Evolutionary conservation across 2,888 invertebrate species (phyloP).

Genomic region (Chorisops tibialis): DNA sequence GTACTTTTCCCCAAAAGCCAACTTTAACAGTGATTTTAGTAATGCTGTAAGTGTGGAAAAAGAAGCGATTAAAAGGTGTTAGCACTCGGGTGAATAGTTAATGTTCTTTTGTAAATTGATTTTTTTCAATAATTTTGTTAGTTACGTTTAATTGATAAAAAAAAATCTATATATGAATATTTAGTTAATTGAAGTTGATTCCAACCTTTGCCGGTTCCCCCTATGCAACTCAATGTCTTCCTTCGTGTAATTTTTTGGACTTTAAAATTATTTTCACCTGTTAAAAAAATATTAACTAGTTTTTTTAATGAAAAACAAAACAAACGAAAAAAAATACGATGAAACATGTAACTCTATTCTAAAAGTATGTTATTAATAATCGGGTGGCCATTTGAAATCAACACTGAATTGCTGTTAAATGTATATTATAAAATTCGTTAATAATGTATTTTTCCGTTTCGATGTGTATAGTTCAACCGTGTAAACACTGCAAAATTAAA

Average conservation of each 20-base stretch:
- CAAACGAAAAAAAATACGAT: too few relatives aligned
- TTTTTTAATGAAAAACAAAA: conserved; percentile 4
- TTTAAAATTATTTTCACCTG: conserved; percentile 23
- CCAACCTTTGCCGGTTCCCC: conserved; percentile 37
- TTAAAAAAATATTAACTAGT: conserved; percentile 9
- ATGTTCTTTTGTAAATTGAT: not conserved
- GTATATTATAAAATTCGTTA: too few relatives aligned
- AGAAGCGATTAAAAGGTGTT: not conserved
- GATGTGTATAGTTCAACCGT: too few relatives aligned
- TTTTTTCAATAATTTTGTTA: not conserved
- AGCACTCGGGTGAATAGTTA: not conserved
- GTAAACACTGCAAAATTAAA: too few relatives aligned
- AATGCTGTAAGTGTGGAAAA: not conserved
- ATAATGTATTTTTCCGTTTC: too few relatives aligned
- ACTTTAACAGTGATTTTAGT: not conserved
- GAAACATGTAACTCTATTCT: not conserved
- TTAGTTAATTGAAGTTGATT: conserved; percentile 17
- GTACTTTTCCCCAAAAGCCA: not conserved
- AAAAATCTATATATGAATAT: too few relatives aligned
- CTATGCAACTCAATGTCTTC: conserved; percentile 37
- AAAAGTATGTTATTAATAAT: not conserved
- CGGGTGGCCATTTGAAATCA: too few relatives aligned
- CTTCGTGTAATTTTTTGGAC: conserved; percentile 29
- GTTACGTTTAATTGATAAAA: not conserved
- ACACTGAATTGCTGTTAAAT: too few relatives aligned